Conservation (phyloP, 2,797 vertebrate species). For the Enteromius trimaculatus region DNA sequence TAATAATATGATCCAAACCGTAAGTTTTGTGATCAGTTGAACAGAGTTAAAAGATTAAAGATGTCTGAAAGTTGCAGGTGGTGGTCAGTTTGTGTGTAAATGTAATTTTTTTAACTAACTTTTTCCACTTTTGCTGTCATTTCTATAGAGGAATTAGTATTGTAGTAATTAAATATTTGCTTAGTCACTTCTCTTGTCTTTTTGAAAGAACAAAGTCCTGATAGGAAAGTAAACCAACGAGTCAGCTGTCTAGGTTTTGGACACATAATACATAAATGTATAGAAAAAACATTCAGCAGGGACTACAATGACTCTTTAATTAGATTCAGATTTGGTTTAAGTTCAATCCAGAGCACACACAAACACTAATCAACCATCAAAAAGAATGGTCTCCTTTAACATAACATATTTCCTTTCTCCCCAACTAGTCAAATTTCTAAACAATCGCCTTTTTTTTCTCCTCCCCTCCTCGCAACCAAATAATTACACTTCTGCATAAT, state of each 20-base stretch:
- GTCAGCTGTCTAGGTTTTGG: not conserved
- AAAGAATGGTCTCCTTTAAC: not conserved
- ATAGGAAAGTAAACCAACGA: not conserved
- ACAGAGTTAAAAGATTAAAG: not conserved
- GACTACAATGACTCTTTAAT: not conserved
- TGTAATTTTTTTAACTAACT: not conserved
- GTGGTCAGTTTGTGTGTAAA: not conserved
- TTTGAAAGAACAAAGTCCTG: not conserved
- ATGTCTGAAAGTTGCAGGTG: not conserved
- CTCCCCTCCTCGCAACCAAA: not conserved
- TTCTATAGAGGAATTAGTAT: not conserved
- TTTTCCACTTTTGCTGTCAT: not conserved
- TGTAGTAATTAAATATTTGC: not conserved
- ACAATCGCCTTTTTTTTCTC: constrained; percentile 7
- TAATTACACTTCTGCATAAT: constrained; percentile 46
- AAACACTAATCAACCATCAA: not conserved
- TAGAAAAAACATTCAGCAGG: not conserved
- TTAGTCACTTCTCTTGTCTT: not conserved
- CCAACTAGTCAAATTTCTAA: constrained; percentile 20
- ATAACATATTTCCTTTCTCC: constrained; percentile 21
- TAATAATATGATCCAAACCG: too few species aligned
- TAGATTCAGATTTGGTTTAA: constrained; percentile 33
- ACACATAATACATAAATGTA: not conserved
- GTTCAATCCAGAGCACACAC: not conserved
- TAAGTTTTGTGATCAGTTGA: too few species aligned